Conservation (phyloP, 35 echinoderm and acorn worm species). For the Heliocidaris erythrogramma region DNA sequence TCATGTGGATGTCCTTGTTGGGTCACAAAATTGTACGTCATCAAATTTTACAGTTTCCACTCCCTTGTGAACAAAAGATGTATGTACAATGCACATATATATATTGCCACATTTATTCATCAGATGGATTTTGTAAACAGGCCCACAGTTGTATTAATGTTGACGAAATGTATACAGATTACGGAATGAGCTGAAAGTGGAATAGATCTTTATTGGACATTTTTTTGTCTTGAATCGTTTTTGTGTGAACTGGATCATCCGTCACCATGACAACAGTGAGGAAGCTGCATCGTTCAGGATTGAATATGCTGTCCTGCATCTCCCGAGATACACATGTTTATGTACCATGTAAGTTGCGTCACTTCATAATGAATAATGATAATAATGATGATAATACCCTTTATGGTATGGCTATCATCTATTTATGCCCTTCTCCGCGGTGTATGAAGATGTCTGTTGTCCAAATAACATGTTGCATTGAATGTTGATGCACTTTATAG, state of each 20-base stretch:
- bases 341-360: not conserved
- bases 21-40: not conserved
- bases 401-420: no score
- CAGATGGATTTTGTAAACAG: not conserved
- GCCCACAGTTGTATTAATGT: not conserved
- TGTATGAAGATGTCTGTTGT: not conserved
- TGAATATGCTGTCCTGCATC: slow-evolving; percentile 25
- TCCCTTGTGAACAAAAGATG: not conserved
- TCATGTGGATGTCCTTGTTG: not conserved
- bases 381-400: no score
- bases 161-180: not conserved
- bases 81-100: no score
- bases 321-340: not conserved
- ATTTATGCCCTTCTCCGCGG: not conserved
- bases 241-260: slow-evolving; percentile 3
- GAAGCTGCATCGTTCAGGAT: not conserved
- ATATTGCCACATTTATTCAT: no score
- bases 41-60: not conserved
- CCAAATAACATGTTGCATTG: not conserved
- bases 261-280: slow-evolving; percentile 8
- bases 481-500: no score
- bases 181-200: not conserved
- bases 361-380: not conserved
- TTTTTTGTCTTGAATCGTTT: not conserved
- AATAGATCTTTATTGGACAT: not conserved